These are phyloP conservation scores for Hystrix brachyura DNA, from an alignment of 2,113 vertebrate genomes.

Conservation along the genomic window DNA sequence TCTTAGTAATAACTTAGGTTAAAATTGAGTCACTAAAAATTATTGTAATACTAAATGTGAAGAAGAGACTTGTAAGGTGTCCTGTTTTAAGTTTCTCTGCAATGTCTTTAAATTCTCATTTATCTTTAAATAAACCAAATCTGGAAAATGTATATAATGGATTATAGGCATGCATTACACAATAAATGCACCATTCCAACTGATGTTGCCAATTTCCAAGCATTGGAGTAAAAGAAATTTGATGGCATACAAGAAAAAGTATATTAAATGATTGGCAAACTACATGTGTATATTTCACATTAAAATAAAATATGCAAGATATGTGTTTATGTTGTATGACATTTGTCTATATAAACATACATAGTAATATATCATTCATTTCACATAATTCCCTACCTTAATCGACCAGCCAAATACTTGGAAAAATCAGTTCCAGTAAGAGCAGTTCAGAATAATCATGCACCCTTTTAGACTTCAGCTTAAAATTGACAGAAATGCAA, in stretches of 20 bases:
- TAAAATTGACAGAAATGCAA: conserved; percentile 58
- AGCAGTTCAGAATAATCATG: conserved; percentile 37
- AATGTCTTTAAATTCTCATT: conserved; percentile 48
- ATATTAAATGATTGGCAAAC: background rate
- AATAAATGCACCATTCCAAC: conserved; percentile 13
- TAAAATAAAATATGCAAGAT: conserved; percentile 37
- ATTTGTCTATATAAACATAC: background rate
- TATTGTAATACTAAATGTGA: background rate
- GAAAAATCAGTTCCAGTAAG: conserved; percentile 28
- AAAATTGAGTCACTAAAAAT: conserved; percentile 28
- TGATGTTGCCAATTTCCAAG: background rate
- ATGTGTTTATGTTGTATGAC: background rate
- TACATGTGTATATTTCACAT: background rate
- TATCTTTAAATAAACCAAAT: conserved; percentile 56
- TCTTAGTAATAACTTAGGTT: conserved; percentile 9
- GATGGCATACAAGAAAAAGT: background rate
- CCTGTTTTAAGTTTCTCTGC: background rate
- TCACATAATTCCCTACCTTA: background rate
- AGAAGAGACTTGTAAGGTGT: background rate
- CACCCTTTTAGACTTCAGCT: background rate
- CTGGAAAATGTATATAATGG: background rate
- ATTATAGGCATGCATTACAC: background rate
- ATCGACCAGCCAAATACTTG: conserved; percentile 39
- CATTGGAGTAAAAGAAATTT: conserved; percentile 28
- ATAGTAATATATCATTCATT: background rate